Evolutionary conservation across 2,888 invertebrate genomes (phyloP), one percentile per base, ranked within the genome.

Genomic region (Sabatieria punctata): DNA sequence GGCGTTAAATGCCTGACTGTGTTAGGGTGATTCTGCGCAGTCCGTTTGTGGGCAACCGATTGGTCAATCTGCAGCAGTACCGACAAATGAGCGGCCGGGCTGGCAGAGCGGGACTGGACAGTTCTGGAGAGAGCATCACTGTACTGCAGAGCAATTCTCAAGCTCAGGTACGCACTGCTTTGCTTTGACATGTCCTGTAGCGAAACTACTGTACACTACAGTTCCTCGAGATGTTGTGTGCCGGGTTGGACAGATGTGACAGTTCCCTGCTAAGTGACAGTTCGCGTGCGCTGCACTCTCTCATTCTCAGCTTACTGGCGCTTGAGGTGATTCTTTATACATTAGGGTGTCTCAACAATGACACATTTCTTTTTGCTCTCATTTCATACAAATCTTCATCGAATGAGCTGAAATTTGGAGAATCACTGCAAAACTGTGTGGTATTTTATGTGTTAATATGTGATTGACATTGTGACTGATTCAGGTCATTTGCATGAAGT

Each of bases 81-180:
- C 81, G 86, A 52, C 95, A 95, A 75, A 95, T 95, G 93, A 77
- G 78, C 45, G 93, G 93, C 1, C 72, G 93, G 45, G 93, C 93
- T 4, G 93, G 93, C 0, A 74, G 93, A 49, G 83, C 89, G 1
- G 91, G 91, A 1, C 73, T 85, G 54, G 80, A 81, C 27, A 74
- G 77, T 44, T 72, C 75, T 8, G 86, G 85, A 35, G 89, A 91
- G 62, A 86, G 88, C 64, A 80, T 88, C 62, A 70, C 88, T n/a
- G 77, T 91, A 35, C 78, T 80, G 56, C 73, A 75, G n/a, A n/a
- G 6, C 11, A 6, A 38, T n/a, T 18, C 11, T 21, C n/a, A 38
- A 6, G 11, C 22, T 38, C n/a, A 30, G 30, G 15, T 30, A 30
- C 15, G 30, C 15, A n/a, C n/a, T n/a, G n/a, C n/a, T n/a, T n/a